Evolutionary conservation across 2,113 vertebrate genomes (phyloP), one percentile per base, ranked within the genome.

Genomic region (Vidua chalybeata): DNA sequence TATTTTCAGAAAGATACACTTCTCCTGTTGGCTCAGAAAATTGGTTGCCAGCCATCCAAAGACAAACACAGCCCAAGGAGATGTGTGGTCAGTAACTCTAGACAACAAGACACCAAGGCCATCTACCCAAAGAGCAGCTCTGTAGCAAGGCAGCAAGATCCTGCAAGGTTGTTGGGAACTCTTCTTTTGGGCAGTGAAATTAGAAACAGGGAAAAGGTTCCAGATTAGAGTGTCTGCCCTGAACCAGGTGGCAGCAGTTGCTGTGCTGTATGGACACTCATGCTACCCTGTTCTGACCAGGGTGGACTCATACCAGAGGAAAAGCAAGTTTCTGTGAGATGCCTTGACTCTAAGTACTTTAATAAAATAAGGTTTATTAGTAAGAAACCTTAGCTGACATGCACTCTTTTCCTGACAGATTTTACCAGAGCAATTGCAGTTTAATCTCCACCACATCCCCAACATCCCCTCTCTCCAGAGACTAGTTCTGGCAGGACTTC

Each of bases 131-230:
- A 71, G 10, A 66, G 16, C 2, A 2, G 22, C 5, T 89, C 26
- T 12, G 6, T 31, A 69, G 33, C 0, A 0, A 48, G 7, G 2
- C 41, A 69, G 48, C 3, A 43, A 43, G 33, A n/a, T 61, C 9
- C 43, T 9, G 3, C 15, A 30, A 35, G 28, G 21, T 17, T 64
- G 2, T 17, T 64, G 33, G 31, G 28, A 84, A 9, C 4, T 86
- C 18, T 84, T 35, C 19, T 55, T 87, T 52, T 33, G 58, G 58
- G 11, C 24, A 62, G 24, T 69, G 56, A 46, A 68, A 55, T 43
- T 11, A 67, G 24, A 88, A 83, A 61, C 4, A 54, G 9, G 24
- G 46, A 86, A 93, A 89, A 12, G 0, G 0, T 15, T 63, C 28
- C 0, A 0, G 20, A 16, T 37, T 18, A 62, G 11, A 13, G 13